Evolutionary conservation across 2,888 invertebrate genomes (phyloP).

Genomic region (Drosophila percnosoma): DNA sequence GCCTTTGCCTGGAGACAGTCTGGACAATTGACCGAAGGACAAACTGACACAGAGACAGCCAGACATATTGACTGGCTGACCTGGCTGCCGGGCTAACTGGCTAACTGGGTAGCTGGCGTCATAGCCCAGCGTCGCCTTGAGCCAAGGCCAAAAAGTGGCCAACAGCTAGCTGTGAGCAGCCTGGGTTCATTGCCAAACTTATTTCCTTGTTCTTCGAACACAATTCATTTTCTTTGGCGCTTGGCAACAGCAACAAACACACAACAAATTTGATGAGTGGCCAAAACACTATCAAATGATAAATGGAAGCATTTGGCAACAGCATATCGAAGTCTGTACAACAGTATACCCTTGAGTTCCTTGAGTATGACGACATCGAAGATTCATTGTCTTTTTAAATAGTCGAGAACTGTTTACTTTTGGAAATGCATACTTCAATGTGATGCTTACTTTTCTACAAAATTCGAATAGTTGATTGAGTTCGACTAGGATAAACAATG

Average conservation of each 20-base stretch:
- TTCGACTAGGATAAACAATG: neutral
- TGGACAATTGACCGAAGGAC: slow-evolving; percentile 18
- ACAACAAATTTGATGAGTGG: slow-evolving; percentile 46
- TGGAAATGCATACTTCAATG: neutral
- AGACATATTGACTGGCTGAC: neutral
- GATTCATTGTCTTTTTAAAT: neutral
- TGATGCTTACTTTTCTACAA: neutral
- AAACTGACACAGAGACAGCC: slow-evolving; percentile 7
- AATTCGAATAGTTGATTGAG: neutral
- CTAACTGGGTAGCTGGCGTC: slow-evolving; percentile 51
- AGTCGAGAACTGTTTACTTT: neutral
- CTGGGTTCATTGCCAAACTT: slow-evolving; percentile 70
- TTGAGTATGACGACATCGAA: neutral
- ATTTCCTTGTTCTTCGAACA: slow-evolving; percentile 69
- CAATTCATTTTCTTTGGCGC: slow-evolving; percentile 52
- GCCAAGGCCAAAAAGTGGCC: slow-evolving; percentile 7
- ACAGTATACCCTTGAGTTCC: neutral
- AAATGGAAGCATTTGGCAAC: neutral
- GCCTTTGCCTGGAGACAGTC: slow-evolving; percentile 35
- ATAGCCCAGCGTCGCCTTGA: slow-evolving; percentile 31
- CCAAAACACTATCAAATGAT: slow-evolving; percentile 10
- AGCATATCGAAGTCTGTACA: neutral
- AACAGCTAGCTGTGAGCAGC: slow-evolving; percentile 12
- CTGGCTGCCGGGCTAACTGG: neutral
- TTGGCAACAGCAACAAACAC: slow-evolving; percentile 47